Percentiles rank a stretch among this genome's conserved stretches.
These are phyloP conservation scores for Tachypleus tridentatus DNA, from an alignment of 1,140 invertebrate species.

Conservation along the genomic window DNA sequence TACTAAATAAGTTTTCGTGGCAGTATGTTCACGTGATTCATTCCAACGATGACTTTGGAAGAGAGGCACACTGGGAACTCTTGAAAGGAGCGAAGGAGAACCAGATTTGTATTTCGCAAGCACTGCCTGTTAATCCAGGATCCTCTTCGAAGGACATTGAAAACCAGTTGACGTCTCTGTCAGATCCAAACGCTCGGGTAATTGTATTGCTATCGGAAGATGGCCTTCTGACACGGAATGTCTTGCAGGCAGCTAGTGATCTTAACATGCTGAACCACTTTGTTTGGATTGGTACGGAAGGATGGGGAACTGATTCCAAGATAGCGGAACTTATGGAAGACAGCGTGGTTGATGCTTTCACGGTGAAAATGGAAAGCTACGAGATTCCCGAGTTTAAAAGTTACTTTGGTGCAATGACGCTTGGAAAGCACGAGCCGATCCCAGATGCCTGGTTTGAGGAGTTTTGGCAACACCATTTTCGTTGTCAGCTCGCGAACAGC, in stretches of 20 bases:
- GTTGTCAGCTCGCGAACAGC: slow-evolving; percentile 31
- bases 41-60: slow-evolving; percentile 14
- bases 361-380: slow-evolving; percentile 32
- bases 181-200: slow-evolving; percentile 6
- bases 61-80: slow-evolving; percentile 9
- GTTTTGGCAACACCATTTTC: slow-evolving; percentile 34
- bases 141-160: slow-evolving; percentile 1
- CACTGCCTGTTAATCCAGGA: slow-evolving; percentile 10
- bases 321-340: slow-evolving; percentile 31
- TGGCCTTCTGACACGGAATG: slow-evolving; percentile 3
- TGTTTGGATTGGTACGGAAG: slow-evolving; percentile 17
- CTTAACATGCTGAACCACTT: slow-evolving; percentile 4
- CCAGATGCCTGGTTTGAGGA: slow-evolving; percentile 38
- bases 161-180: slow-evolving; percentile 9
- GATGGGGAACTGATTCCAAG: slow-evolving; percentile 11
- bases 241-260: slow-evolving; percentile 12
- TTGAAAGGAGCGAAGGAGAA: slow-evolving; percentile 11
- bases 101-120: slow-evolving; percentile 12
- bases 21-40: slow-evolving; percentile 17
- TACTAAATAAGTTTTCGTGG: slow-evolving; percentile 16
- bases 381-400: slow-evolving; percentile 34
- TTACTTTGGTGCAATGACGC: slow-evolving; percentile 32
- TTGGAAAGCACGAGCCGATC: slow-evolving; percentile 30
- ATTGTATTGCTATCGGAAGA: slow-evolving; percentile 17
- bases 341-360: slow-evolving; percentile 23